Evolutionary conservation across 1,140 invertebrate genomes (phyloP), one percentile per base, ranked within the genome.

Genomic region (Drosophila parvula): DNA sequence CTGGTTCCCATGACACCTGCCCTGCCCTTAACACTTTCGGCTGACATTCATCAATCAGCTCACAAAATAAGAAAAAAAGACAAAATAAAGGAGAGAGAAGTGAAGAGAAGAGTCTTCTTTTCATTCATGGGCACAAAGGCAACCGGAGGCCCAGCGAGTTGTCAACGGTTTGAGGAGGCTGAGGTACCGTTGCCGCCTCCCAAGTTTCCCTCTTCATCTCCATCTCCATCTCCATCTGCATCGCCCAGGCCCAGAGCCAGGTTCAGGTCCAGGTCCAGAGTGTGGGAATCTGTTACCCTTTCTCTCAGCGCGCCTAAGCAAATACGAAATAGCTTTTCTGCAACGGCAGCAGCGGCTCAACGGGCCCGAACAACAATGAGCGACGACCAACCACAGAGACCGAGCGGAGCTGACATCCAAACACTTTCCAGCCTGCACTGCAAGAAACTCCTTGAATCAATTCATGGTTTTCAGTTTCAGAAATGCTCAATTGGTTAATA

Each of bases 221-320:
- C 18, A 16, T 12, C 40, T 14, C 59, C 47, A 50, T 48, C 47
- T 7, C n/a, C 9, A 14, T 4, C 28, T 16, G 10, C 48, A 34
- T 28, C 8, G 45, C 6, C 45, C 45, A 28, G 45, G 47, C n/a
- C 9, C 22, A 28, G 27, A 11, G 1, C 6, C 44, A 47, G 41
- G 16, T 43, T 10, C 40, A 41, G 22, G 27, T n/a, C 14, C 34
- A 38, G 51, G 34, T 32, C 58, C 47, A 61, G 74, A 89, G 80
- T 89, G 84, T 89, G 84, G 84, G 84, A 89, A 89, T 89, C 84
- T 89, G 84, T 89, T 89, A 89, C 84, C 84, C 84, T 89, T 89
- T 89, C 84, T 89, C 84, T 89, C 73, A 63, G 43, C 57, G 30
- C 57, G 41, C 34, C 75, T 76, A 88, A 82, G 60, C 79, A 88